Evolutionary conservation across 2,797 vertebrate genomes (phyloP).

Genomic region (Choloepus didactylus): DNA sequence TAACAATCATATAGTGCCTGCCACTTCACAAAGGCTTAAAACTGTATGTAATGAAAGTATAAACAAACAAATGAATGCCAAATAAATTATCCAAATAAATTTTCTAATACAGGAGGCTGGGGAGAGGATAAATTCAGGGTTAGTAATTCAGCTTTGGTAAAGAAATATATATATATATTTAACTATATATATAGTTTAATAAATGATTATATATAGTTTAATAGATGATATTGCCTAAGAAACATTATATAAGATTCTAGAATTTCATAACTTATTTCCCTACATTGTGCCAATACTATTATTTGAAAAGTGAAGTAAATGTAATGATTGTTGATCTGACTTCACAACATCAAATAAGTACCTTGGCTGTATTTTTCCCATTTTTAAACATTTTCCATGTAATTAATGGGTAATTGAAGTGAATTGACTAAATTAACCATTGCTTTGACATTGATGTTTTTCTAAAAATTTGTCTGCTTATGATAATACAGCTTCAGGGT

Average conservation of each 20-base stretch:
- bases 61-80: slow-evolving; percentile 49
- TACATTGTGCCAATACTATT: neutral
- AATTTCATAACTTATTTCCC: slow-evolving; percentile 15
- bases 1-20: neutral
- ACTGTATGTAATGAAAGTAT: slow-evolving; percentile 17
- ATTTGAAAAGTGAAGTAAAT: slow-evolving; percentile 46
- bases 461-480: slow-evolving; percentile 50
- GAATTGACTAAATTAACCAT: neutral
- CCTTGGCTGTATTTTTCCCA: neutral
- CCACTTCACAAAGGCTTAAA: neutral
- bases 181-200: neutral
- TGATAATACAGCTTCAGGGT: slow-evolving; percentile 18
- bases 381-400: neutral
- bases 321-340: slow-evolving; percentile 1
- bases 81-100: slow-evolving; percentile 61
- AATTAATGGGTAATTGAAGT: slow-evolving; percentile 66
- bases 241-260: neutral
- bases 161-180: neutral
- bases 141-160: neutral
- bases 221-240: slow-evolving; percentile 13
- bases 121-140: slow-evolving; percentile 10
- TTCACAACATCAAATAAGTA: slow-evolving; percentile 41
- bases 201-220: slow-evolving; percentile 5
- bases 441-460: slow-evolving; percentile 62
- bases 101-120: slow-evolving; percentile 1